Conservation (phyloP, 2,113 vertebrate genomes). For the Grus americana region DNA sequence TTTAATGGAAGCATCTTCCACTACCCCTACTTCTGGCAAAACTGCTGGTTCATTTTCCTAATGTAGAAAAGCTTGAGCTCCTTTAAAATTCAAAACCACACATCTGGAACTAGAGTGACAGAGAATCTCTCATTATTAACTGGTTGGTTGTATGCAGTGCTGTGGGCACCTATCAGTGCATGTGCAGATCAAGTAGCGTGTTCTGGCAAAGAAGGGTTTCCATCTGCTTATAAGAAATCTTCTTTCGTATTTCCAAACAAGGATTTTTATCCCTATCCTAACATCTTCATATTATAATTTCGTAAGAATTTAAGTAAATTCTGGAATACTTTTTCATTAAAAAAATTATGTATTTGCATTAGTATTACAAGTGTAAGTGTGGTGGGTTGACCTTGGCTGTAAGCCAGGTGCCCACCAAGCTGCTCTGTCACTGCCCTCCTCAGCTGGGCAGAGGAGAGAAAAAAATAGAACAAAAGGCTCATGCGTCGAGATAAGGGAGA, state of each 20-base stretch:
- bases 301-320: background rate
- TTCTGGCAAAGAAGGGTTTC: background rate
- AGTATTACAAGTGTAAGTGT: background rate
- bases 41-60: background rate
- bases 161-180: background rate
- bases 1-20: background rate
- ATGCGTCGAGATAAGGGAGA: background rate
- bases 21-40: background rate
- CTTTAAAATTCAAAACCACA: background rate
- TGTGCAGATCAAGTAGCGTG: background rate
- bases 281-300: background rate
- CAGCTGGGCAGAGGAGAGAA: background rate
- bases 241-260: background rate
- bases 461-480: background rate
- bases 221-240: background rate
- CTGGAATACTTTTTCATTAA: background rate
- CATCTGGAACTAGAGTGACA: background rate
- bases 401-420: rapidly evolving
- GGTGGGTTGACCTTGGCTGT: background rate
- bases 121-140: background rate
- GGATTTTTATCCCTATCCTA: background rate
- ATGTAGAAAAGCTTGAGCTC: background rate
- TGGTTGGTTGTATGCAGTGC: background rate
- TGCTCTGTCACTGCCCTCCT: background rate
- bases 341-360: background rate